These are phyloP conservation scores for Semibalanus balanoides DNA, from an alignment of 1,140 invertebrate species.

Conservation along the genomic window DNA sequence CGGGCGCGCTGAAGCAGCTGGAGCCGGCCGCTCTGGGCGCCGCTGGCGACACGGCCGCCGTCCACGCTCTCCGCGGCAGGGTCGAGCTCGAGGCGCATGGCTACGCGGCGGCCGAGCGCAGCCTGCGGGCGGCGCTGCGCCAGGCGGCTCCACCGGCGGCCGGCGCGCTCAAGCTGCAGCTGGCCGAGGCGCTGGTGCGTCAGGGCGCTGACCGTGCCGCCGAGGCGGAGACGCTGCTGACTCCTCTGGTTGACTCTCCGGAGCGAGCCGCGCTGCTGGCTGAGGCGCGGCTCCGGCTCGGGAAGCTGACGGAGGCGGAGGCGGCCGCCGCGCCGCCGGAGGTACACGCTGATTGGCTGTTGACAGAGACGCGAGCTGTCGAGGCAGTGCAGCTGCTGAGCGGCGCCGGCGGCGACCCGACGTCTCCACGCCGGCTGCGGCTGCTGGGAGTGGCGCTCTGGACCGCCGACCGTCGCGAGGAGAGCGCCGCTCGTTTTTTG, in stretches of 20 bases:
- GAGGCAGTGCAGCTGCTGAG: background rate
- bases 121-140: background rate
- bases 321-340: background rate
- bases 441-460: background rate
- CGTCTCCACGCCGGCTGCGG: background rate
- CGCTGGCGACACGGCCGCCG: background rate
- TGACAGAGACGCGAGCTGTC: too few relatives aligned
- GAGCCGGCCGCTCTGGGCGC: background rate
- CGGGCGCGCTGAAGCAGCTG: background rate
- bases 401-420: too few relatives aligned
- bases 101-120: background rate
- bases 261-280: background rate
- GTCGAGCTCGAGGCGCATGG: background rate
- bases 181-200: background rate
- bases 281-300: background rate
- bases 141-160: too few relatives aligned
- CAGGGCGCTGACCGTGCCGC: background rate
- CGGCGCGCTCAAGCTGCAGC: background rate
- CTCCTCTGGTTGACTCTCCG: background rate
- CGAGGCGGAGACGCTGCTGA: background rate
- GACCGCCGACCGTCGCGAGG: background rate
- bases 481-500: slow-evolving; percentile 31
- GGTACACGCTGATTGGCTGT: background rate
- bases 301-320: background rate
- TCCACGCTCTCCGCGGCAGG: background rate